Conservation (phyloP, 1,140 invertebrate species). For the Drosophila novamexicana region DNA sequence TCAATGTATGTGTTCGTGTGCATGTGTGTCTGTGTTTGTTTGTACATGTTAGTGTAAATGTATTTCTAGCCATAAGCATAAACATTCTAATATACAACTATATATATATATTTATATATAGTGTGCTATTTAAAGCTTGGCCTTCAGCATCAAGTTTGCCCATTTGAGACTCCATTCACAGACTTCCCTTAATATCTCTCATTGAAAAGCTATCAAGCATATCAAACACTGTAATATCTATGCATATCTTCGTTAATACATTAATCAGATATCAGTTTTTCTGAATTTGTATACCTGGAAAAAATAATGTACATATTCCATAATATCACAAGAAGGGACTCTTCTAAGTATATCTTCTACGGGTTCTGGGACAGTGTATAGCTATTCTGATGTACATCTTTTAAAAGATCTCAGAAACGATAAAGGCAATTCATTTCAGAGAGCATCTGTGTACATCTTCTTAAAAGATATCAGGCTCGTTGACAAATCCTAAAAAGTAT, state of each 20-base stretch:
- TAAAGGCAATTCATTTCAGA: no score
- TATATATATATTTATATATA: constrained; percentile 15
- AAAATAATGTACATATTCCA: no score
- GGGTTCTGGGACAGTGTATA: no score
- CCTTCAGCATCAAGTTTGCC: constrained; percentile 24
- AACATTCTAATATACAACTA: not conserved
- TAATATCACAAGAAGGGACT: no score
- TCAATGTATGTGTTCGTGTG: constrained; percentile 60
- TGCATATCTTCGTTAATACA: not conserved
- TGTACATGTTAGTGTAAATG: constrained; percentile 76
- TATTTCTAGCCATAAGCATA: constrained; percentile 56
- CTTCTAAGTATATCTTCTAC: no score
- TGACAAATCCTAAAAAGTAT: no score
- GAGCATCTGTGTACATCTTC: no score
- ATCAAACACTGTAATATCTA: not conserved
- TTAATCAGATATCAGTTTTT: no score
- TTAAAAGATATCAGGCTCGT: no score
- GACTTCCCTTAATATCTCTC: not conserved
- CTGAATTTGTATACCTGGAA: no score
- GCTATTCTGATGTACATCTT: no score
- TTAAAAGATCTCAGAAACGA: no score
- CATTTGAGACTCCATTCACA: not conserved
- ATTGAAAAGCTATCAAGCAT: not conserved
- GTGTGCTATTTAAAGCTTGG: constrained; percentile 35
- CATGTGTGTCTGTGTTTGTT: constrained; percentile 68